Conservation (phyloP, 2,113 vertebrate species). For the Clupea harengus region DNA sequence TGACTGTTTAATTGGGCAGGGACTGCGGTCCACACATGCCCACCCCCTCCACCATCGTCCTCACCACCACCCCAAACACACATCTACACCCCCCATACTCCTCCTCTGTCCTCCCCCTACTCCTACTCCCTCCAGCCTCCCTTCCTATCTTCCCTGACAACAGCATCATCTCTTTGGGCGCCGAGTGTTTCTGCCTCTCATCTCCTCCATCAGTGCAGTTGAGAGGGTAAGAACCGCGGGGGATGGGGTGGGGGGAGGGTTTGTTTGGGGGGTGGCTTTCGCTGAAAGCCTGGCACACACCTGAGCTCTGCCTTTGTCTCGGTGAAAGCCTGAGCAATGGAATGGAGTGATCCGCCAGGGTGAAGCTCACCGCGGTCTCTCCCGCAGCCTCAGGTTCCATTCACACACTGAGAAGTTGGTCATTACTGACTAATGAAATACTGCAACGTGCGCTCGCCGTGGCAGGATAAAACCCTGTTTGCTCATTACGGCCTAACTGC, state of each 20-base stretch:
- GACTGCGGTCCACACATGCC: background rate
- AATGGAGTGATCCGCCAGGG: background rate
- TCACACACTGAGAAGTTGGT: background rate
- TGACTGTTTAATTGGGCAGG: conserved; percentile 22
- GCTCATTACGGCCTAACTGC: background rate
- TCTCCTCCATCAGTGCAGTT: background rate
- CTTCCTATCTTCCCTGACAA: background rate
- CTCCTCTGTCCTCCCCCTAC: background rate
- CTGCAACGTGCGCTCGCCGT: background rate
- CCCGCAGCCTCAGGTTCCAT: background rate
- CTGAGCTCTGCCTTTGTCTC: background rate
- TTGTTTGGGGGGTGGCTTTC: background rate
- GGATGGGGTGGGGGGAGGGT: background rate
- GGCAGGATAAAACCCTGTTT: background rate
- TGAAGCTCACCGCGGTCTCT: background rate
- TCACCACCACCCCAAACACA: background rate
- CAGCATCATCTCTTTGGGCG: background rate
- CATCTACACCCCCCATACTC: background rate
- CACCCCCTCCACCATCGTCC: background rate
- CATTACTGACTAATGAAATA: background rate
- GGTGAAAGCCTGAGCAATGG: background rate
- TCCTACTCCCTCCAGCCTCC: background rate
- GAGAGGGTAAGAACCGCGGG: background rate
- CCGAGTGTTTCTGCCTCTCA: background rate
- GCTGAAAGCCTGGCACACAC: background rate